Evolutionary conservation across 2,888 invertebrate species (phyloP).

Genomic region (Xiphydria camelus): DNA sequence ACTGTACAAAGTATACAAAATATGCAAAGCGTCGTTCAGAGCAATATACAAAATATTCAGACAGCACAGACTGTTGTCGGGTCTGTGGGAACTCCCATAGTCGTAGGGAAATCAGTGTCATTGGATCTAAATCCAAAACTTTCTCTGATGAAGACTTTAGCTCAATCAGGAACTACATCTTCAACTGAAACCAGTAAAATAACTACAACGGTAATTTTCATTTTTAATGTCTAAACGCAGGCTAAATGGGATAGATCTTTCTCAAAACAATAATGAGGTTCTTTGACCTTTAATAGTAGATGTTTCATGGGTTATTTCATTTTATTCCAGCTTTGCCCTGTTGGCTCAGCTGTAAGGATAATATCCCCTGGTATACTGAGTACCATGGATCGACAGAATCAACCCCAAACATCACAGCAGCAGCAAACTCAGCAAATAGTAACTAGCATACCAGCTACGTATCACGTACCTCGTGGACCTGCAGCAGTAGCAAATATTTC

Average conservation of each 20-base stretch:
- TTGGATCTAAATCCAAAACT: conserved; percentile 51
- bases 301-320: too few relatives aligned
- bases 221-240: background rate
- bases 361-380: conserved; percentile 51
- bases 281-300: too few relatives aligned
- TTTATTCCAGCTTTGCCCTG: conserved; percentile 45
- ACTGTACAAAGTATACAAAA: conserved; percentile 45
- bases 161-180: conserved; percentile 41
- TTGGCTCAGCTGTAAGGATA: conserved; percentile 51
- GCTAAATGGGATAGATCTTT: too few relatives aligned
- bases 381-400: conserved; percentile 47
- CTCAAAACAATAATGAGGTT: too few relatives aligned
- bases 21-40: conserved; percentile 46
- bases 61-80: conserved; percentile 42
- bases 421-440: conserved; percentile 51
- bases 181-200: conserved; percentile 49
- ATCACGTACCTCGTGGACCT: conserved; percentile 64
- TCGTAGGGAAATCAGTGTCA: conserved; percentile 50
- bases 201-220: conserved; percentile 27
- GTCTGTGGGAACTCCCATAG: conserved; percentile 40
- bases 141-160: conserved; percentile 48
- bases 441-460: conserved; percentile 53
- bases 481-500: conserved; percentile 77
- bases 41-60: conserved; percentile 47
- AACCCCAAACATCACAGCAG: conserved; percentile 33